Conservation (phyloP, 2,888 invertebrate genomes). For the Philereme vetulata region DNA sequence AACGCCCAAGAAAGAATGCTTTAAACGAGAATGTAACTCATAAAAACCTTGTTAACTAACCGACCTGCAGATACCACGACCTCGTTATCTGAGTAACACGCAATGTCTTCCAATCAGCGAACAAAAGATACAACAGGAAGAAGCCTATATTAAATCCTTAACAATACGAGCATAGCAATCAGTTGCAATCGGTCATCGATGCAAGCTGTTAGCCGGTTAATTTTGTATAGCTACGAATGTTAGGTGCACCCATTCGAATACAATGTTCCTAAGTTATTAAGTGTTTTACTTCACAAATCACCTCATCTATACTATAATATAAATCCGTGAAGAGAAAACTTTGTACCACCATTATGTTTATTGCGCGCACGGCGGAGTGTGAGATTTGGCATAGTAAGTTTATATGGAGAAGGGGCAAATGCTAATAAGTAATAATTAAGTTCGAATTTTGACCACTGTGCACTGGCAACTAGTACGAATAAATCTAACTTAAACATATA, state of each 20-base stretch:
- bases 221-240: slow-evolving; percentile 2
- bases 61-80: slow-evolving; percentile 61
- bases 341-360: too few relatives aligned
- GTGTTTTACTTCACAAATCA: slow-evolving; percentile 1
- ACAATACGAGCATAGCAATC: slow-evolving; percentile 34
- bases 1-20: slow-evolving; percentile 1
- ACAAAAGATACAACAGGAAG: slow-evolving; percentile 50
- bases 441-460: too few relatives aligned
- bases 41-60: slow-evolving; percentile 46
- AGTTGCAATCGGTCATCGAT: slow-evolving; percentile 15
- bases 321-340: too few relatives aligned
- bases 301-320: too few relatives aligned
- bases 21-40: slow-evolving; percentile 24
- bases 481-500: too few relatives aligned
- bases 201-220: slow-evolving; percentile 8
- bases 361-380: too few relatives aligned
- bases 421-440: too few relatives aligned
- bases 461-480: too few relatives aligned
- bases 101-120: slow-evolving; percentile 54
- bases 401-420: too few relatives aligned
- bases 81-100: slow-evolving; percentile 64
- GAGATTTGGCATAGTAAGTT: too few relatives aligned
- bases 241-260: slow-evolving; percentile 1
- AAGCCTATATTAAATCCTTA: slow-evolving; percentile 35
- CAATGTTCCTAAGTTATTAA: neutral